Evolutionary conservation across 1,140 invertebrate species (phyloP), one percentile per base, ranked within the genome.

Genomic region (Microplitis mediator): DNA sequence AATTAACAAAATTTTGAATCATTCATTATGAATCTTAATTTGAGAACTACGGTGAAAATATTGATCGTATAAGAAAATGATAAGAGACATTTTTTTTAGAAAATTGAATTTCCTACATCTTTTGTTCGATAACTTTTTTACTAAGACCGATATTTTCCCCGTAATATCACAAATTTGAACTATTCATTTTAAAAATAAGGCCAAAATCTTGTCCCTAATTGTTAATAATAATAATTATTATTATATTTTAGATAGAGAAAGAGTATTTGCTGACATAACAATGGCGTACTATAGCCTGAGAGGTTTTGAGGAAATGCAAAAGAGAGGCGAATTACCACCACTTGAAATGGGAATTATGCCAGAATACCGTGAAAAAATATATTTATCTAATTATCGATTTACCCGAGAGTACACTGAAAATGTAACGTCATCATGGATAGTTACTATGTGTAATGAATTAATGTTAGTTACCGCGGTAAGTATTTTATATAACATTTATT

Each of bases 191-290:
- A n/a, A n/a, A n/a, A n/a, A n/a, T n/a, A n/a, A n/a, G n/a, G n/a
- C n/a, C n/a, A n/a, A n/a, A n/a, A n/a, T n/a, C n/a, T n/a, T n/a
- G n/a, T n/a, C n/a, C n/a, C n/a, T 23, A 23, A 23, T 23, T 23
- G 2, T 23, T 23, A 23, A 23, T 23, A 23, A 4, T 52, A 31
- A 14, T 65, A 32, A 8, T n/a, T n/a, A n/a, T n/a, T n/a, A 65
- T 14, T 16, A 52, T 68, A 31, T 64, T 65, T 6, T 39, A 72
- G 62, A 66, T 51, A 74, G 75, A 16, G 74, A 84, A 56, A 73
- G 77, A 32, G 74, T 83, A 52, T 88, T 86, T 82, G 88, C 89
- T 31, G 88, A 90, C 80, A 88, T 90, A 34, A 87, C 85, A 64
- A 82, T 86, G 56, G 82, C 86, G 4, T 85, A 84, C 76, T 87